phyloP scores from a whole-genome alignment of 2,113 vertebrate species.

The Cephalopholis sonnerati region DNA sequence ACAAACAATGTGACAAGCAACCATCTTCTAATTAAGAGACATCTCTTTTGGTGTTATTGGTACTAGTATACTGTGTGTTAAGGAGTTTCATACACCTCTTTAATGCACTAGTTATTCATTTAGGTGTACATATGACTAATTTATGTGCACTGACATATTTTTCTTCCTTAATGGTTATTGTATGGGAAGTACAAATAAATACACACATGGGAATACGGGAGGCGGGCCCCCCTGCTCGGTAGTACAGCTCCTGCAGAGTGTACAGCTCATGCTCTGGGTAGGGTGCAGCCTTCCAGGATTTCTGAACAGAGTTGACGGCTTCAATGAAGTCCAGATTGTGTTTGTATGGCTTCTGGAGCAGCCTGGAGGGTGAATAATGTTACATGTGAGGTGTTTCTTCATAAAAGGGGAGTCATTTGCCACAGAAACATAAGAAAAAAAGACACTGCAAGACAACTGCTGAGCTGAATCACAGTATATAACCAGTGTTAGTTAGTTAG shows the following conservation, averaged over 20 bases:
- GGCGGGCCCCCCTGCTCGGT: slow-evolving; percentile 87
- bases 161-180: neutral
- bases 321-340: slow-evolving; percentile 87
- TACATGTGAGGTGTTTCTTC: neutral
- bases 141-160: no score
- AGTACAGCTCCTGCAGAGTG: slow-evolving; percentile 85
- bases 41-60: no score
- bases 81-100: no score
- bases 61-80: no score
- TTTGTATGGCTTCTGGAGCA: slow-evolving; percentile 82
- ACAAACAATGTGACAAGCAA: neutral
- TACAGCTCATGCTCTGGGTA: slow-evolving; percentile 88
- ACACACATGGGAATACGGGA: slow-evolving; percentile 85
- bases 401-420: neutral
- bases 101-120: neutral
- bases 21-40: neutral
- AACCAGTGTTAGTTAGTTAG: neutral
- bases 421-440: neutral
- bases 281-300: slow-evolving; percentile 89
- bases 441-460: neutral
- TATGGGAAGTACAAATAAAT: neutral
- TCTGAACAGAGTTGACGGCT: slow-evolving; percentile 90
- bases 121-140: neutral
- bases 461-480: neutral
- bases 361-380: slow-evolving; percentile 71